phyloP scores from a whole-genome alignment of 2,888 invertebrate genomes.

The Apamea sordens region DNA sequence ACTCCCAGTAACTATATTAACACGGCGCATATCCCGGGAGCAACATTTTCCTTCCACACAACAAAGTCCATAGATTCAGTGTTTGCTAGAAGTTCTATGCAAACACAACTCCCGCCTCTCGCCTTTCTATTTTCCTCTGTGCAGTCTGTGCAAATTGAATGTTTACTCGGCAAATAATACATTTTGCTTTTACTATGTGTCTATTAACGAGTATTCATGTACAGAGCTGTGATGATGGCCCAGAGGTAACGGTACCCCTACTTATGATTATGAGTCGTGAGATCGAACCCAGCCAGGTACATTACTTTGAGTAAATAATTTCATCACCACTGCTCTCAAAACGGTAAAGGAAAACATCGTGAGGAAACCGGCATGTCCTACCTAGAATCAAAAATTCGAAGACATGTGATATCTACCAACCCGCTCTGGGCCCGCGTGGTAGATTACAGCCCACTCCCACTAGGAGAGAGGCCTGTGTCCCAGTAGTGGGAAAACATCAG shows the following conservation, averaged over 20 bases:
- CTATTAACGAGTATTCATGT: slow-evolving; percentile 5
- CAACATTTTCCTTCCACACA: slow-evolving; percentile 62
- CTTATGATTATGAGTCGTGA: too few relatives aligned
- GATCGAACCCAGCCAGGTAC: not conserved
- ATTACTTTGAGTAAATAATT: not conserved
- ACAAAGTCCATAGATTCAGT: slow-evolving; percentile 56
- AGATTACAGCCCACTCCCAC: not conserved
- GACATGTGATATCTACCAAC: not conserved
- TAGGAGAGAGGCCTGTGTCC: not conserved
- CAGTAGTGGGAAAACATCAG: not conserved
- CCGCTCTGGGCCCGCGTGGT: not conserved
- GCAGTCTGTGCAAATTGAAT: slow-evolving; percentile 67
- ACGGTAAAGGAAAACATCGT: not conserved
- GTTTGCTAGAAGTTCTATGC: slow-evolving; percentile 63
- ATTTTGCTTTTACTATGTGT: slow-evolving; percentile 40
- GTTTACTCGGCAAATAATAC: slow-evolving; percentile 55
- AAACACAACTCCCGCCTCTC: slow-evolving; percentile 58
- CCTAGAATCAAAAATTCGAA: not conserved
- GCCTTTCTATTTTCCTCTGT: slow-evolving; percentile 66
- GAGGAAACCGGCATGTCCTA: not conserved
- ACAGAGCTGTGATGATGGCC: not conserved
- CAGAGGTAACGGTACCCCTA: not conserved
- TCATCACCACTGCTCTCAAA: not conserved
- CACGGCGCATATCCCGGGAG: slow-evolving; percentile 39
- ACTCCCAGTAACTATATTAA: slow-evolving; percentile 55